Evolutionary conservation across 2,888 invertebrate genomes (phyloP).

Genomic region (Archips xylosteana): DNA sequence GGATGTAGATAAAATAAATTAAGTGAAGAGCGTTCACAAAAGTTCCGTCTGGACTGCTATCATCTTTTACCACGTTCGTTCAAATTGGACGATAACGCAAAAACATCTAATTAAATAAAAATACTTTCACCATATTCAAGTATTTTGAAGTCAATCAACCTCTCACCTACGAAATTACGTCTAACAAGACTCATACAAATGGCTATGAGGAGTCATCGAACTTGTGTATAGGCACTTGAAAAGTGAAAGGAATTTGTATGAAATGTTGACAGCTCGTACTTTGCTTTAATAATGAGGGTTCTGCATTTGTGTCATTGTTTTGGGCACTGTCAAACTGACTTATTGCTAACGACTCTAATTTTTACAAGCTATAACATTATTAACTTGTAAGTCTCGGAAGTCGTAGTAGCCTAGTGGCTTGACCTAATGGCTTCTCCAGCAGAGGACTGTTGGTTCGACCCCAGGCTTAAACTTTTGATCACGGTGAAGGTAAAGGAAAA

Average conservation of each 20-base stretch:
- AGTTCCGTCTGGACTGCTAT: background rate
- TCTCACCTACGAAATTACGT: conserved; percentile 26
- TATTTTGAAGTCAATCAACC: conserved; percentile 32
- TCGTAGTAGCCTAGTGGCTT: too few relatives aligned
- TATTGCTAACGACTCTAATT: background rate
- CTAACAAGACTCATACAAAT: conserved; percentile 45
- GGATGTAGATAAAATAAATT: background rate
- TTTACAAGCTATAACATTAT: too few relatives aligned
- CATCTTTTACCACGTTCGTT: background rate
- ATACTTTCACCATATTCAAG: conserved; percentile 34
- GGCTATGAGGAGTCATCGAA: conserved; percentile 50
- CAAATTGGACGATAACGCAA: background rate
- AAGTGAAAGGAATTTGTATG: conserved; percentile 57
- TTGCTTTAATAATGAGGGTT: conserved; percentile 18
- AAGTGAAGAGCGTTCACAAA: background rate
- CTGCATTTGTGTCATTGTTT: background rate
- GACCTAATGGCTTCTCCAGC: too few relatives aligned
- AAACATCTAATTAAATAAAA: conserved; percentile 22
- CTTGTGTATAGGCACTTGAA: conserved; percentile 48
- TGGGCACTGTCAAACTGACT: background rate
- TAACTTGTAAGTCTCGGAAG: too few relatives aligned
- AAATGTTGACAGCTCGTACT: conserved; percentile 28
- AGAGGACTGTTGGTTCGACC: too few relatives aligned
- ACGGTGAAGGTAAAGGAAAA: too few relatives aligned
- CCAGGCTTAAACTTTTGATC: too few relatives aligned